Percentiles rank a stretch among this genome's conserved stretches.
phyloP scores from a whole-genome alignment of 2,888 invertebrate genomes.

The Capitulum mitella region DNA sequence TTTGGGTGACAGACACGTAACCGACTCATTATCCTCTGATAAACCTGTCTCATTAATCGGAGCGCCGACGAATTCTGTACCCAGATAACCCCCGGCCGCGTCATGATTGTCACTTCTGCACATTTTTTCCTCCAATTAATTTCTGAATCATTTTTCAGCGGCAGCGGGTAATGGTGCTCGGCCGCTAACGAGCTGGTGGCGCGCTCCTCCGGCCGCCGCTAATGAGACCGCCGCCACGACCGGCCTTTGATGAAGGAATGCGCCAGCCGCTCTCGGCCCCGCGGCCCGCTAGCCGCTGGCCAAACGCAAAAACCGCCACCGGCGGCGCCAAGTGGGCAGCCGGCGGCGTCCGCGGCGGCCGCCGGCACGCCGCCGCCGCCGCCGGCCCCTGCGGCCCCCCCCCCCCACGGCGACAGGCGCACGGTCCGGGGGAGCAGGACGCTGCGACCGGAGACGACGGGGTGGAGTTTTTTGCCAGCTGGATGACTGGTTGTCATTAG shows the following conservation, averaged over 20 bases:
- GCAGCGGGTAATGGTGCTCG: neutral
- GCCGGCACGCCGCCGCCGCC: too few relatives aligned
- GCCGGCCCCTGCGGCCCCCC: too few relatives aligned
- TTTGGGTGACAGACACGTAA: neutral
- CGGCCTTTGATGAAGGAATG: slow-evolving; percentile 15
- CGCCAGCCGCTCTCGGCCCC: neutral
- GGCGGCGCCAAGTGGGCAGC: too few relatives aligned
- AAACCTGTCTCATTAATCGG: neutral
- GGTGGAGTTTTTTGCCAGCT: too few relatives aligned
- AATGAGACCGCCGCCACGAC: neutral
- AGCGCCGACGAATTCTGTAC: neutral
- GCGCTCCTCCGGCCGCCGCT: neutral
- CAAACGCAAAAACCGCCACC: too few relatives aligned
- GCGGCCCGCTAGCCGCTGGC: too few relatives aligned
- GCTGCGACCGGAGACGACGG: too few relatives aligned
- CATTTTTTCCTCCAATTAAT: slow-evolving; percentile 24
- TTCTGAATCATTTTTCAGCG: neutral
- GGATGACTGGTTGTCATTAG: too few relatives aligned
- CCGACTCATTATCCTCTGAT: slow-evolving; percentile 1
- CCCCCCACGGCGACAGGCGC: too few relatives aligned
- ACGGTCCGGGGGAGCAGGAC: too few relatives aligned
- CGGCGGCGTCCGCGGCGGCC: too few relatives aligned
- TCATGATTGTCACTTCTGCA: slow-evolving; percentile 19
- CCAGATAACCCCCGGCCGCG: neutral
- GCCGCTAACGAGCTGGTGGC: neutral